phyloP scores from a whole-genome alignment of 2,888 invertebrate genomes.

The Nomada hirtipes region DNA sequence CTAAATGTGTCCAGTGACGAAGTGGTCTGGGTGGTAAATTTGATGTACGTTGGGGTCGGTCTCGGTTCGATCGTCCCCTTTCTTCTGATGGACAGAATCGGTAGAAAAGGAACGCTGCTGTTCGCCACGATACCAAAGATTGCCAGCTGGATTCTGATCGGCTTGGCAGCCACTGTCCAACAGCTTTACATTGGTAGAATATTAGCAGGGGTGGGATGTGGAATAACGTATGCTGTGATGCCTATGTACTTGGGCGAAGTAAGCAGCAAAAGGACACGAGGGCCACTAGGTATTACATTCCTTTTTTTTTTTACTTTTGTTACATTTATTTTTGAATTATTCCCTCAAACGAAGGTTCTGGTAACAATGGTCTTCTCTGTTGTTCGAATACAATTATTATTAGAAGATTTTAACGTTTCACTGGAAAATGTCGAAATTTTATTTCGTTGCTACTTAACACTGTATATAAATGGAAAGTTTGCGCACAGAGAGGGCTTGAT shows the following conservation, averaged over 20 bases:
- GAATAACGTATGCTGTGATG: constrained; percentile 80
- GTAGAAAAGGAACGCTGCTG: constrained; percentile 81
- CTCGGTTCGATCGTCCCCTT: constrained; percentile 79
- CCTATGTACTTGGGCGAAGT: constrained; percentile 82
- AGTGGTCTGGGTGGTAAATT: constrained; percentile 77
- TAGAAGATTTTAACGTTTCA: no score
- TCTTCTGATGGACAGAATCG: constrained; percentile 80
- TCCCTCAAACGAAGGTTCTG: no score
- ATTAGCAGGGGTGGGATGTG: constrained; percentile 80
- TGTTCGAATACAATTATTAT: no score
- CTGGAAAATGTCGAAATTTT: no score
- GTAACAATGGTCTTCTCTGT: no score
- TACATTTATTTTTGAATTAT: no score
- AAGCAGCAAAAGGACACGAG: constrained; percentile 80
- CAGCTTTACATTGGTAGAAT: constrained; percentile 77
- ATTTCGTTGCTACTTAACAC: no score
- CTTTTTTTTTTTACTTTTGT: not conserved
- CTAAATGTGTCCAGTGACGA: constrained; percentile 69
- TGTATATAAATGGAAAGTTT: no score
- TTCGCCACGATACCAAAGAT: constrained; percentile 80
- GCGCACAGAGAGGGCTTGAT: no score
- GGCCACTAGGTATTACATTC: constrained; percentile 74
- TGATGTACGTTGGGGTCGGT: constrained; percentile 80
- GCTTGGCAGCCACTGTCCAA: constrained; percentile 69
- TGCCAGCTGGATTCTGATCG: constrained; percentile 79